Evolutionary conservation across 2,888 invertebrate species (phyloP).

Genomic region (Cistogaster globosa): DNA sequence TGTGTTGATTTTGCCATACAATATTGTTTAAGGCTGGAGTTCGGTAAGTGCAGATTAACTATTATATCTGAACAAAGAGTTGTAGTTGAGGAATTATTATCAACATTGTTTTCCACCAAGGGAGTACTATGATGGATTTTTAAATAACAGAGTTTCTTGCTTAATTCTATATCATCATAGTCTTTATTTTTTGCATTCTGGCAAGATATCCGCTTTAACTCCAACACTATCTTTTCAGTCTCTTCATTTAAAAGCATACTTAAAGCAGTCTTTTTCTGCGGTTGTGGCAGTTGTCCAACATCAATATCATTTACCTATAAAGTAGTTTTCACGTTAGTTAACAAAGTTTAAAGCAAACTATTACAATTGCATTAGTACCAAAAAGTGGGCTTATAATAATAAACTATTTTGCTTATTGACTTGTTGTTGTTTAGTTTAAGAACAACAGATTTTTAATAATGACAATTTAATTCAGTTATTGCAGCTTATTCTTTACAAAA

Average conservation of each 20-base stretch:
- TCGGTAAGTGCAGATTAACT: slow-evolving; percentile 39
- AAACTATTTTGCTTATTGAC: too few relatives aligned
- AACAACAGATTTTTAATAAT: too few relatives aligned
- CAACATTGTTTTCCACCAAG: slow-evolving; percentile 11
- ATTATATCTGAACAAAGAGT: slow-evolving; percentile 36
- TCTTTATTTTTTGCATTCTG: slow-evolving; percentile 37
- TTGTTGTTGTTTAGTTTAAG: too few relatives aligned
- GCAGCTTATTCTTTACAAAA: too few relatives aligned
- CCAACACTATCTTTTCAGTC: slow-evolving; percentile 86
- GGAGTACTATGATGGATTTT: slow-evolving; percentile 49
- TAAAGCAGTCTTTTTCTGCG: slow-evolving; percentile 78
- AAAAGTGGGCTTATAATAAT: too few relatives aligned
- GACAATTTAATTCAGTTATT: too few relatives aligned
- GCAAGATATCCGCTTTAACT: slow-evolving; percentile 84
- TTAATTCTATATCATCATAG: slow-evolving; percentile 40
- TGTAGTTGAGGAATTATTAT: slow-evolving; percentile 21
- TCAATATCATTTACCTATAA: slow-evolving; percentile 86
- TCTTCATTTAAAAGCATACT: slow-evolving; percentile 86
- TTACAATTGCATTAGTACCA: too few relatives aligned
- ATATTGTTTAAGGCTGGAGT: slow-evolving; percentile 22
- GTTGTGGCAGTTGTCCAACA: slow-evolving; percentile 85
- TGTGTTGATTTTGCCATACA: slow-evolving; percentile 83
- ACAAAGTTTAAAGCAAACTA: too few relatives aligned
- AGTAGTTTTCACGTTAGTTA: slow-evolving; percentile 14
- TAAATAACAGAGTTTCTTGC: slow-evolving; percentile 42